Evolutionary conservation across 2,113 vertebrate genomes (phyloP), one percentile per base, ranked within the genome.

Genomic region (Lophius piscatorius): DNA sequence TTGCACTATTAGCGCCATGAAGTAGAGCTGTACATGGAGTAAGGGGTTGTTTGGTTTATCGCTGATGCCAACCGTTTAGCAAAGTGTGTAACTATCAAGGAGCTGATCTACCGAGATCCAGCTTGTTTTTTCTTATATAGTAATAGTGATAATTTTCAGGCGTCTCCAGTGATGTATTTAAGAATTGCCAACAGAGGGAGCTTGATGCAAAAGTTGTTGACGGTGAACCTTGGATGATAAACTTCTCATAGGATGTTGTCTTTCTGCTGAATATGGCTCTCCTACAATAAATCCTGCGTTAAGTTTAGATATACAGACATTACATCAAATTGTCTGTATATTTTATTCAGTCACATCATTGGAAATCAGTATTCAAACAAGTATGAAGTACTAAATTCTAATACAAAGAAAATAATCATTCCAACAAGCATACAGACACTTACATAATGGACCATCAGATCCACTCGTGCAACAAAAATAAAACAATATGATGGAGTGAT

Each of bases 271-370:
- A 40, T 1, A n/a, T n/a, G n/a, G n/a, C n/a, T n/a, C n/a, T n/a
- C n/a, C n/a, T n/a, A n/a, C n/a, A n/a, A n/a, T n/a, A n/a, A n/a
- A n/a, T n/a, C n/a, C n/a, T n/a, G n/a, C n/a, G n/a, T n/a, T n/a
- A n/a, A n/a, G n/a, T n/a, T n/a, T n/a, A 38, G 12, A 38, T 6
- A 21, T 4, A 63, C 13, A 41, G 7, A 56, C 10, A 35, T 35
- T 12, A 50, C 26, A 36, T 22, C 21, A 55, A 22, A 65, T 18
- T 29, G n/a, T 10, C 23, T 63, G 16, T 24, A 47, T 57, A 10
- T 90, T 87, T 86, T 83, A 85, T 89, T 85, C 54, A 72, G 65
- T 87, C 62, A 48, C 38, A 35, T 55, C 74, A 79, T 78, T 76
- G 55, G 77, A 78, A 87, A 83, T 33, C 62, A 72, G 75, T 61